phyloP scores from a whole-genome alignment of 2,888 invertebrate species.

The Polyploca ridens region DNA sequence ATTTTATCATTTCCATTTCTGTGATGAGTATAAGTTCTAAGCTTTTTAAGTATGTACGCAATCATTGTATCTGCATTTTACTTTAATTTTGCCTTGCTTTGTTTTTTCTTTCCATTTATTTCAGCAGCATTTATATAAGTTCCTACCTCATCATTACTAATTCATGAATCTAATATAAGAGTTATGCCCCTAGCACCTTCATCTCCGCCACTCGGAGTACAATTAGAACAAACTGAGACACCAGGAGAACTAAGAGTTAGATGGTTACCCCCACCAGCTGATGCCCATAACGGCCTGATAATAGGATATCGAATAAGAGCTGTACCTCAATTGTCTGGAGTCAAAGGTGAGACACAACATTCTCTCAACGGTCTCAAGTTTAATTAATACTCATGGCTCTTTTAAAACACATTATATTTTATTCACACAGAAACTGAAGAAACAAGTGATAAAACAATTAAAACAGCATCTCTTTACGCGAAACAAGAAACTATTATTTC shows the following conservation, averaged over 20 bases:
- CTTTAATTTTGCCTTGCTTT: too few species aligned
- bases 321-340: constrained; percentile 69
- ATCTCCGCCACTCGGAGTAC: constrained; percentile 75
- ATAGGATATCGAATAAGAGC: constrained; percentile 72
- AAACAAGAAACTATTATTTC: constrained; percentile 73
- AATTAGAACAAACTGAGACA: constrained; percentile 72
- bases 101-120: too few species aligned
- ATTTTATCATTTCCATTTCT: too few species aligned
- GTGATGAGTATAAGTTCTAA: too few species aligned
- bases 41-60: too few species aligned
- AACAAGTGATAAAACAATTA: constrained; percentile 71
- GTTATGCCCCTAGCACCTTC: constrained; percentile 61
- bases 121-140: too few species aligned
- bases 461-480: constrained; percentile 72
- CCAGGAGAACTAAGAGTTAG: constrained; percentile 75
- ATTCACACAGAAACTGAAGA: constrained; percentile 65
- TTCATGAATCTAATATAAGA: constrained; percentile 14
- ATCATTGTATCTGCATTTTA: too few species aligned
- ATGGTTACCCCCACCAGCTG: constrained; percentile 78
- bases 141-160: too few species aligned
- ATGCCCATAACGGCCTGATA: constrained; percentile 75
- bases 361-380: neutral
- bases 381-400: neutral
- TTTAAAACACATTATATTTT: neutral
- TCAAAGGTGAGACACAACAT: constrained; percentile 56